phyloP scores from a whole-genome alignment of 30 jellyfish, hydroid and myxozoan genomes.

The Mastigias papua region DNA sequence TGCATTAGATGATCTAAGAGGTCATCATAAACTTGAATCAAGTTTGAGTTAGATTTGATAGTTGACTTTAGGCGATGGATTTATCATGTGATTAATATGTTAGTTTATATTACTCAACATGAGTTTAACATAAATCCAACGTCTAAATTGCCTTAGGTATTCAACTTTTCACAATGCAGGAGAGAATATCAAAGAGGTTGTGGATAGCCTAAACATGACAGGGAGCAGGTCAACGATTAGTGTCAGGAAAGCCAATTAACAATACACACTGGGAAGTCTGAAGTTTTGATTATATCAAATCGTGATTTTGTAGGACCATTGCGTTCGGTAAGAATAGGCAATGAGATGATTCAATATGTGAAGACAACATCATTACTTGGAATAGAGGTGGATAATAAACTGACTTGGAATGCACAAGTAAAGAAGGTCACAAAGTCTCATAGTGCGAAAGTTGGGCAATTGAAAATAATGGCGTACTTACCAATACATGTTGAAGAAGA shows the following conservation, averaged over 20 bases:
- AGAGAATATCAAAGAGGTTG: slow-evolving; percentile 20
- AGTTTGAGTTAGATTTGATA: not conserved
- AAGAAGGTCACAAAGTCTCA: not conserved
- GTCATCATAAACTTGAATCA: not conserved
- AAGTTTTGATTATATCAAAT: slow-evolving; percentile 9
- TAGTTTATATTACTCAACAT: no score
- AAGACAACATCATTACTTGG: slow-evolving; percentile 12
- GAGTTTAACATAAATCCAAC: not conserved
- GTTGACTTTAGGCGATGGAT: not conserved
- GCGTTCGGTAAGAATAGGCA: slow-evolving; percentile 9
- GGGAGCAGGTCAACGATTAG: slow-evolving; percentile 22
- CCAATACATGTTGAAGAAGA: not conserved
- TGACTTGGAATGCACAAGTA: slow-evolving; percentile 22
- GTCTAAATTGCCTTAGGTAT: not conserved
- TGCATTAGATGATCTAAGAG: not conserved
- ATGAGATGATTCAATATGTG: slow-evolving; percentile 11
- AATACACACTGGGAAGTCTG: slow-evolving; percentile 16
- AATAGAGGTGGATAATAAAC: slow-evolving; percentile 10
- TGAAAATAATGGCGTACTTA: slow-evolving; percentile 26
- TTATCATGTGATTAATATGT: not conserved
- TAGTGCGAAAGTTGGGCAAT: slow-evolving; percentile 19
- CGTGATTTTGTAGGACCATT: not conserved
- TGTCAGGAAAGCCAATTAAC: slow-evolving; percentile 38
- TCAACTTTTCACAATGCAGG: not conserved
- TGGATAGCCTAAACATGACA: slow-evolving; percentile 7